Base-by-base conservation (phyloP, 2,888 invertebrate species). In the Platynereis dumerilii region DNA sequence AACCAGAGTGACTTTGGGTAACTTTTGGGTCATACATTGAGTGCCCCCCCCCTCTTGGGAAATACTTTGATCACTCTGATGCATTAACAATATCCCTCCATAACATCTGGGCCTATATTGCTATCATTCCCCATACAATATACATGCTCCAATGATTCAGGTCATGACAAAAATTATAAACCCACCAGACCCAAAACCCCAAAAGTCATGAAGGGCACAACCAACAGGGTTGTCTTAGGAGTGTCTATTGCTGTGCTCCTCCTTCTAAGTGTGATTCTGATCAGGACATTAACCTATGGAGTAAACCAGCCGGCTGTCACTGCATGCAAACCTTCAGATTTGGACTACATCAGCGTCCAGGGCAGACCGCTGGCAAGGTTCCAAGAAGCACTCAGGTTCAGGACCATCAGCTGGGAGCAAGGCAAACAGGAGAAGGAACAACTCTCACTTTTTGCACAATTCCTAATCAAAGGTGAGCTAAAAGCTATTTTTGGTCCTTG, bases 401-500 rank as follows among this genome's bases (percentile, higher is more conserved):
- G 60, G 28, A 70, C 69, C 3, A 57, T 72, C 22, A 66, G 64
- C 45, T 44, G 54, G 20, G 45, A 17, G 2, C 12, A 28, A 5
- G 64, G 58, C 10, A 44, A 66, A 15, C 64, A 65, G 44, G 56
- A 72, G 44, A 20, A 10, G 24, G 27, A 67, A 15, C 65, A 64
- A 44, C 57, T 72, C 34, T 22, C 39, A 1, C 34, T 52, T 12
- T 24, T 67, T 7, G 34, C 45, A 17, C 39, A 58, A n/a, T 72
- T 67, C 56, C 72, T 72, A 54, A 53, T 39, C 27, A 42, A 59
- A 53, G 39, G 71, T 71, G 44, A 27, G 52, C 34, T 22, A 17
- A 52, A 12, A 34, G 42, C 42, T 17, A 42, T 42, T 42, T 52
- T 52, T 52, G 22, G 7, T n/a, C 53, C 12, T 52, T n/a, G n/a